Evolutionary conservation across 1,140 invertebrate genomes (phyloP).

Genomic region (Lanistes nyassanus): DNA sequence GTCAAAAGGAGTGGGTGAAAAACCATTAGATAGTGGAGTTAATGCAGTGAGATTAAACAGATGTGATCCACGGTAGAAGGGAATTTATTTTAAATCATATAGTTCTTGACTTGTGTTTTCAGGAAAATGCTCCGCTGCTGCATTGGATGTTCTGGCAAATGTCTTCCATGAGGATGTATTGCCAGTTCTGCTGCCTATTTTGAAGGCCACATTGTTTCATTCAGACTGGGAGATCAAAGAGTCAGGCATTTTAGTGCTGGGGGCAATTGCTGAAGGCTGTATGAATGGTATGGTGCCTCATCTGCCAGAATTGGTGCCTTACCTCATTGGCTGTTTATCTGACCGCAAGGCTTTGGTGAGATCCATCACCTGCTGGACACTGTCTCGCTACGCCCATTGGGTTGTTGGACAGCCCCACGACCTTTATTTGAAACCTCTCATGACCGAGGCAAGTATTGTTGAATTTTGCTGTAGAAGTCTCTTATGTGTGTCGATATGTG

Average conservation of each 20-base stretch:
- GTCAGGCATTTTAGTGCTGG: constrained; percentile 93
- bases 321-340: constrained; percentile 89
- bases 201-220: constrained; percentile 97
- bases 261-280: constrained; percentile 99
- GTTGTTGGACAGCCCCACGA: constrained; percentile 95
- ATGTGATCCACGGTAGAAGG: neutral
- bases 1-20: neutral
- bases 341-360: constrained; percentile 97
- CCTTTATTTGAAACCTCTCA: constrained; percentile 90
- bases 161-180: constrained; percentile 96
- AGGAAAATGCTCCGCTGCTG: constrained; percentile 97
- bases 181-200: constrained; percentile 92
- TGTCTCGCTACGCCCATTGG: constrained; percentile 98
- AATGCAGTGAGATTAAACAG: neutral
- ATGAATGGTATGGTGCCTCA: constrained; percentile 97
- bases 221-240: constrained; percentile 97
- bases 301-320: constrained; percentile 94
- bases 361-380: constrained; percentile 99
- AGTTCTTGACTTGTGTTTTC: neutral
- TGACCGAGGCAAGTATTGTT: constrained; percentile 82
- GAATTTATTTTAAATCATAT: neutral
- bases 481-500: no score
- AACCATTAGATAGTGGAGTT: neutral
- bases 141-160: constrained; percentile 95
- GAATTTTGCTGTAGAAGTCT: neutral